Evolutionary conservation across 1,140 invertebrate species (phyloP), one percentile per base, ranked within the genome.

Genomic region (Stenopsyche tienmushanensis): DNA sequence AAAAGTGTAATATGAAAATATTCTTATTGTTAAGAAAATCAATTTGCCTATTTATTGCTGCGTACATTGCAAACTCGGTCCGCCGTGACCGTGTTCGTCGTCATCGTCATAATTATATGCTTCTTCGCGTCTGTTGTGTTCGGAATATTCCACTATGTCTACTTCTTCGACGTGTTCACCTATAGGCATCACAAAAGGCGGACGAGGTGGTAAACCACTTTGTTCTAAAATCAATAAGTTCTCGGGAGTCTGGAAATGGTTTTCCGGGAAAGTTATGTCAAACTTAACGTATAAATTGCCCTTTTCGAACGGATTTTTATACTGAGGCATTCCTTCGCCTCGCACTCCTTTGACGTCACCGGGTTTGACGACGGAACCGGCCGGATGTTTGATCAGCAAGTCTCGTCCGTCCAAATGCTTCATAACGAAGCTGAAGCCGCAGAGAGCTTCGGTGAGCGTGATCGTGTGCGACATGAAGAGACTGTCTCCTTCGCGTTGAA

Each of bases 241-340:
- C 41, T 84, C 83, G 69, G 89, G 85, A 65, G 83, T 78, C 42
- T 86, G 83, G 78, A 96, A 96, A 73, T 94, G 84, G 71, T 87
- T 88, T 64, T 86, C 81, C 25, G 95, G 95, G 75, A 97, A 96
- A 54, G 83, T 84, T 10, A 97, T 87, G 72, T 86, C 84, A 80
- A 97, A 96, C 71, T 89, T 86, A 57, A 97, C 85, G 72, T 92
- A 92, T n/a, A 97, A 79, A 75, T 92, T 88, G 39, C 95, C 95
- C 73, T 88, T 90, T 67, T 93, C 88, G 74, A 90, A 89, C 34
- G 91, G 88, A 77, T 91, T 89, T 72, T 88, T 89, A 71, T 89
- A 88, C 7, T 85, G 80, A 0, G 96, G 96, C 96, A 98, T 98
- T 3, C 96, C 96, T 79, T 96, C 93, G 21, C 86, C 87, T 62